Percentiles rank a stretch among this genome's conserved stretches.
Evolutionary conservation across 2,113 vertebrate species (phyloP).

Genomic region (Plecturocebus donacophilus): DNA sequence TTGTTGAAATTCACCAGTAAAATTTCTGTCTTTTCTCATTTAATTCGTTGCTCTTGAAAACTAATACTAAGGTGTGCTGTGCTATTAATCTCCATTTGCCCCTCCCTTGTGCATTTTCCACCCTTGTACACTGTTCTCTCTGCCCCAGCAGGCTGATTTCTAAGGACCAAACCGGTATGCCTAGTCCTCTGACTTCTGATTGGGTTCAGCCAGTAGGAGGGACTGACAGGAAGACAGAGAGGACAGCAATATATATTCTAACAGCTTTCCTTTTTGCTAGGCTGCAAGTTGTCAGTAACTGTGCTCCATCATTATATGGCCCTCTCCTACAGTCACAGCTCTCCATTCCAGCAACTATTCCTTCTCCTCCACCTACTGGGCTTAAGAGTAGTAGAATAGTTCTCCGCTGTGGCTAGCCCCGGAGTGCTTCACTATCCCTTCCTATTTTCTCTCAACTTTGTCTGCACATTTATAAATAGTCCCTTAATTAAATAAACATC

Average conservation of each 20-base stretch:
- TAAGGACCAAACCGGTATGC: background rate
- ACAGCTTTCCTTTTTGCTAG: slow-evolving; percentile 1
- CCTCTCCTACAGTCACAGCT: background rate
- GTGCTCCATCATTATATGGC: background rate
- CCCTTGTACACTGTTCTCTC: background rate
- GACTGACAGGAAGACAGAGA: slow-evolving; percentile 25
- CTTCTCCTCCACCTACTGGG: background rate
- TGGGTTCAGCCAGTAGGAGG: slow-evolving; percentile 15
- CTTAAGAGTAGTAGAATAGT: background rate
- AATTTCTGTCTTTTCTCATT: slow-evolving; percentile 26
- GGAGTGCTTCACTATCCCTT: background rate
- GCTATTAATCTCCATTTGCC: slow-evolving; percentile 10
- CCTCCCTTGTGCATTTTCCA: background rate
- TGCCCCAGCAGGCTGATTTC: slow-evolving; percentile 21
- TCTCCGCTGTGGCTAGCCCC: background rate
- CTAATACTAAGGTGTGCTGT: background rate
- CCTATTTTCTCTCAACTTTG: background rate
- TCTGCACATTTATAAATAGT: slow-evolving; percentile 21
- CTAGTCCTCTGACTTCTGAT: slow-evolving; percentile 14
- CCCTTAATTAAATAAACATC: background rate
- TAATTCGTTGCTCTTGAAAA: slow-evolving; percentile 26
- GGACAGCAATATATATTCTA: background rate
- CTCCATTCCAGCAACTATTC: background rate
- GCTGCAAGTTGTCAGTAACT: background rate
- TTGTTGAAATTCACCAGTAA: slow-evolving; percentile 18